Percentiles rank a stretch among this genome's conserved stretches.
phyloP scores from a whole-genome alignment of 2,113 vertebrate species.

The Eurystomus gularis region DNA sequence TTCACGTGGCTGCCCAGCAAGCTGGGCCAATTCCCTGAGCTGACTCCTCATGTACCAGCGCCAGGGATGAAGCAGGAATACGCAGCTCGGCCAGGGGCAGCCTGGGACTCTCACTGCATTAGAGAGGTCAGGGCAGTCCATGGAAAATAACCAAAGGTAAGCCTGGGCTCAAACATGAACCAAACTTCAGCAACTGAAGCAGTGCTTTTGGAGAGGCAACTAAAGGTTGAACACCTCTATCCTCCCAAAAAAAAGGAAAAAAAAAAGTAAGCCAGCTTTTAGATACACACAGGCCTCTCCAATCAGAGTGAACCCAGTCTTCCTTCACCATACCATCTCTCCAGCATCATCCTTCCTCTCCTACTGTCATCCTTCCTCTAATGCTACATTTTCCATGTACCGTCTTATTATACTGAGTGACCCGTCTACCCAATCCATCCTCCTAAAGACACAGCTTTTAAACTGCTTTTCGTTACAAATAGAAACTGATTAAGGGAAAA shows the following conservation, averaged over 20 bases:
- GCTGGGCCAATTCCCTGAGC: not conserved
- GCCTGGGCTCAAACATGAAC: not conserved
- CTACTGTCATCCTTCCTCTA: not conserved
- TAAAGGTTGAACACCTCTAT: not conserved
- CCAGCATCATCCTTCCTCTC: not conserved
- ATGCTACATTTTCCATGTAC: not conserved
- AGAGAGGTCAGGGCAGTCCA: not conserved
- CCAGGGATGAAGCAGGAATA: not conserved
- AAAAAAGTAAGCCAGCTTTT: not conserved
- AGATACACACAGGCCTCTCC: not conserved
- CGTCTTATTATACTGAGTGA: not conserved
- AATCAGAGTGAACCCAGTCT: not conserved
- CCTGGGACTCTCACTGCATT: fast-evolving
- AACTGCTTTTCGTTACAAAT: not conserved
- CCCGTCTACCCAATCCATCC: not conserved
- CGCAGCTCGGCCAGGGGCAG: not conserved
- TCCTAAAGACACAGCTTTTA: not conserved
- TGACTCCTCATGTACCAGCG: not conserved
- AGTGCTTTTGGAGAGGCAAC: not conserved
- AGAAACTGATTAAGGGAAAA: not conserved
- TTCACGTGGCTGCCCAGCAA: not conserved
- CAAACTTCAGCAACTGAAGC: not conserved
- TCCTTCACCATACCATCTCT: not conserved
- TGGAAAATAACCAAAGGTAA: not conserved
- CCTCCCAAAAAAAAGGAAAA: not conserved